Evolutionary conservation across 2,113 vertebrate genomes (phyloP).

Genomic region (Riparia riparia): DNA sequence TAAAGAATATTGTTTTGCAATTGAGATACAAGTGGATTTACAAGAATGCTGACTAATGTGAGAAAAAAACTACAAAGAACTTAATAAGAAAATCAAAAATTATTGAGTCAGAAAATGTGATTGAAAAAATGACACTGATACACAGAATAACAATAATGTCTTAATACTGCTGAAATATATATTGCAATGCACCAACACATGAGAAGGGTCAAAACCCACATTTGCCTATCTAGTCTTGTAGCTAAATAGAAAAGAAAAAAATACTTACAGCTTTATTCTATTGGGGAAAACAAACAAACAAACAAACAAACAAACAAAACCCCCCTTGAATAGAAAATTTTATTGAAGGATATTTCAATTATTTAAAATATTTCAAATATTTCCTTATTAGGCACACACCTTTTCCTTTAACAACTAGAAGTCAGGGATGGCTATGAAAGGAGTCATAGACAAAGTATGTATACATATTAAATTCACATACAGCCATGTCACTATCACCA

Average conservation of each 20-base stretch:
- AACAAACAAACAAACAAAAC: background rate
- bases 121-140: background rate
- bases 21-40: background rate
- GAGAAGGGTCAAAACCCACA: background rate
- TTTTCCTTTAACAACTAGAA: background rate
- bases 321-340: background rate
- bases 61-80: background rate
- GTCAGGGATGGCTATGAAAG: background rate
- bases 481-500: fast-evolving
- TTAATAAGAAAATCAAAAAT: background rate
- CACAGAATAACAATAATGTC: background rate
- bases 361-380: background rate
- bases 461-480: background rate
- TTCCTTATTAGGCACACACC: background rate
- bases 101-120: background rate
- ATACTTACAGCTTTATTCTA: background rate
- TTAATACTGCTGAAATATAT: background rate
- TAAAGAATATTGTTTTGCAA: background rate
- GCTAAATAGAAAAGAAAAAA: background rate
- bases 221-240: background rate
- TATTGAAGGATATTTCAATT: background rate
- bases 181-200: background rate
- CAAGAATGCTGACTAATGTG: background rate
- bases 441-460: background rate
- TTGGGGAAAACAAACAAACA: background rate